Evolutionary conservation across 1,140 invertebrate species (phyloP).

Genomic region (Zaprionus camerounensis): DNA sequence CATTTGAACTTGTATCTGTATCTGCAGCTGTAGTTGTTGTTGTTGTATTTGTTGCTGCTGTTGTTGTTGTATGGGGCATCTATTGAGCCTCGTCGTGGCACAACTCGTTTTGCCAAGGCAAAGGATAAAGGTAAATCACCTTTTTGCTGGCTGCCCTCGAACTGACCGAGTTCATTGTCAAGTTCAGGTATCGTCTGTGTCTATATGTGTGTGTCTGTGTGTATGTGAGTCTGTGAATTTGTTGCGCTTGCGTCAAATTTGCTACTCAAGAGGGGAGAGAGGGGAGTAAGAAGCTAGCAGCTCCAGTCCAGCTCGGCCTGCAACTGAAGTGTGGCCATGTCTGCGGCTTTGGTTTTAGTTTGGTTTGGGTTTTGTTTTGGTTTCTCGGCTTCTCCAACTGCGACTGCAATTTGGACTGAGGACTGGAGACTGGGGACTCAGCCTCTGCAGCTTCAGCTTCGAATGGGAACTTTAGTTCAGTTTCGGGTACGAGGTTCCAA

Average conservation of each 20-base stretch:
- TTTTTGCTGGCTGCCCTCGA: conserved; percentile 59
- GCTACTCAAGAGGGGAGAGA: conserved; percentile 43
- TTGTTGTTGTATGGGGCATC: conserved; percentile 17
- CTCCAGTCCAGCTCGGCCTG: conserved; percentile 30
- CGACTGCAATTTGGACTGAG: not conserved
- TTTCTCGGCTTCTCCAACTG: not conserved
- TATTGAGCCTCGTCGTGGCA: conserved; percentile 13
- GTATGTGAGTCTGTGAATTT: conserved; percentile 47
- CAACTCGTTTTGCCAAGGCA: conserved; percentile 49
- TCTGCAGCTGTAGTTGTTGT: conserved; percentile 24
- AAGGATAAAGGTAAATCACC: conserved; percentile 60
- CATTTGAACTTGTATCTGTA: conserved; percentile 21
- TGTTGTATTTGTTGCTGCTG: not conserved
- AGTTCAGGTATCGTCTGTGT: conserved; percentile 49
- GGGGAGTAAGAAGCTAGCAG: not conserved
- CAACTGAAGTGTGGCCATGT: conserved; percentile 61
- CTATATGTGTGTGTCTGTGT: conserved; percentile 18
- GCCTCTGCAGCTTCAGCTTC: not conserved
- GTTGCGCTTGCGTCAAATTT: conserved; percentile 76
- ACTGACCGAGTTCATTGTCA: conserved; percentile 58
- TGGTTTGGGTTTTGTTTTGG: conserved; percentile 34
- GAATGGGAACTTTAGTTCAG: not conserved
- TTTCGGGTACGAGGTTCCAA: conserved; percentile 5
- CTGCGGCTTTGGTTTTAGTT: conserved; percentile 55
- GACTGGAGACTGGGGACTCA: too few relatives aligned